Conservation (phyloP, 2,888 invertebrate species). For the Aspidiotus rigidus region DNA sequence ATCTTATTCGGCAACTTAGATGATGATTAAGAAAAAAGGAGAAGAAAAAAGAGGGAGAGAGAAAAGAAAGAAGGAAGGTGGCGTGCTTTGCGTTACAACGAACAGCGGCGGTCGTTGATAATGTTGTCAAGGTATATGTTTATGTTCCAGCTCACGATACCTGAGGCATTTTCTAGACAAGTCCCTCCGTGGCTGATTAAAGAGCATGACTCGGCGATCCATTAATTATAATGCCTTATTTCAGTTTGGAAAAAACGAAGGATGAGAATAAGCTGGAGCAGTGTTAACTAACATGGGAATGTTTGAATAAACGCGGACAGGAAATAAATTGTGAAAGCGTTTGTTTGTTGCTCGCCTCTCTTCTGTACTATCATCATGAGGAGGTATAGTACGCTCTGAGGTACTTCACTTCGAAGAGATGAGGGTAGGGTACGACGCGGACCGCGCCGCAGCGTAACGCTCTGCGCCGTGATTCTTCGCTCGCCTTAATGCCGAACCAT, state of each 20-base stretch:
- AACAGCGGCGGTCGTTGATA: constrained; percentile 29
- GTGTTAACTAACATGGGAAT: constrained; percentile 34
- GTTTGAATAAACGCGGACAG: constrained; percentile 26
- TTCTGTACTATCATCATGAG: too few relatives aligned
- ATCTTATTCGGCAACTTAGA: constrained; percentile 31
- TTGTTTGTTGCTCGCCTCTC: not conserved
- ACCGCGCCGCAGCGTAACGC: too few relatives aligned
- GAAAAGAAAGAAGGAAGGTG: constrained; percentile 18
- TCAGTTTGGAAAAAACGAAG: constrained; percentile 30
- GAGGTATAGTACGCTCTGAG: too few relatives aligned
- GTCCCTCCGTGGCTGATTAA: constrained; percentile 33
- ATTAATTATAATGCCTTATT: constrained; percentile 34
- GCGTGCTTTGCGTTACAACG: constrained; percentile 28
- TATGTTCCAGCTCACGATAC: constrained; percentile 33
- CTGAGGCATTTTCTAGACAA: constrained; percentile 32
- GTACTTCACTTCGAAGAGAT: too few relatives aligned
- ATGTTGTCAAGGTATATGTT: constrained; percentile 34
- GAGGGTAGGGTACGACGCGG: too few relatives aligned
- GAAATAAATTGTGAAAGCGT: constrained; percentile 15
- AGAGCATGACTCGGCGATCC: constrained; percentile 34
- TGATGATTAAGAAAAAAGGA: constrained; percentile 20
- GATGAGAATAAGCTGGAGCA: constrained; percentile 21
- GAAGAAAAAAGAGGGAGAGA: not conserved
- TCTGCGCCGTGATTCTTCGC: too few relatives aligned
- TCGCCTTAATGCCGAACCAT: too few relatives aligned